Percentiles rank a stretch among this genome's conserved stretches.
These are phyloP conservation scores for Drosophila insularis DNA, from an alignment of 1,140 invertebrate genomes.

Conservation along the genomic window DNA sequence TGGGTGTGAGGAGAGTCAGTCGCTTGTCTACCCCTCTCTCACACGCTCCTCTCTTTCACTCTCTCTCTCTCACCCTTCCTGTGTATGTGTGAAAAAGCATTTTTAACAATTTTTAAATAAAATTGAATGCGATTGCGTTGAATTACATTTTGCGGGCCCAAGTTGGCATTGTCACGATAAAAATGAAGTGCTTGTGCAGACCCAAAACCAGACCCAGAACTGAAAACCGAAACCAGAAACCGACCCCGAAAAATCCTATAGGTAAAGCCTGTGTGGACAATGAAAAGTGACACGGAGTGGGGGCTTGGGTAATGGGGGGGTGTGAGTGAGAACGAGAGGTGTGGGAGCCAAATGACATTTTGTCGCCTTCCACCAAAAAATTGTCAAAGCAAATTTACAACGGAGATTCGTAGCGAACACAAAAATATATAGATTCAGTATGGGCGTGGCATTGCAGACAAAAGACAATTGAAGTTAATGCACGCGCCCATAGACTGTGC, in stretches of 20 bases:
- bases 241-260: conserved; percentile 2
- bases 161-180: conserved; percentile 48
- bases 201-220: conserved; percentile 11
- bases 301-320: not conserved
- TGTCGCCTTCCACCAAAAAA: conserved; percentile 20
- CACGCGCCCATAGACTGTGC: conserved; percentile 51
- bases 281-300: not conserved
- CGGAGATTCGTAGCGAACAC: conserved; percentile 19
- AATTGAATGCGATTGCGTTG: conserved; percentile 71
- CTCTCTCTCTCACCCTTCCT: not conserved
- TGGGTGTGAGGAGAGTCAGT: not conserved
- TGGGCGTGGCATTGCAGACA: conserved; percentile 64
- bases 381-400: conserved; percentile 55
- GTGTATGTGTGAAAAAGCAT: conserved; percentile 18
- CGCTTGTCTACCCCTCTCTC: not conserved
- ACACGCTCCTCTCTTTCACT: not conserved
- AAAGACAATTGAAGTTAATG: conserved; percentile 77
- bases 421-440: conserved; percentile 6
- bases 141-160: conserved; percentile 66
- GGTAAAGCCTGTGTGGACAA: conserved; percentile 13
- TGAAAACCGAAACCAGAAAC: not conserved
- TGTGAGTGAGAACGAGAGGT: conserved; percentile 21
- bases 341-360: conserved; percentile 47
- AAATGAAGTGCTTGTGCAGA: conserved; percentile 39
- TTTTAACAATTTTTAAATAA: conserved; percentile 74